Percentiles rank a stretch among this genome's conserved stretches.
These are phyloP conservation scores for Falco berigora DNA, from an alignment of 2,797 vertebrate genomes.

Conservation along the genomic window DNA sequence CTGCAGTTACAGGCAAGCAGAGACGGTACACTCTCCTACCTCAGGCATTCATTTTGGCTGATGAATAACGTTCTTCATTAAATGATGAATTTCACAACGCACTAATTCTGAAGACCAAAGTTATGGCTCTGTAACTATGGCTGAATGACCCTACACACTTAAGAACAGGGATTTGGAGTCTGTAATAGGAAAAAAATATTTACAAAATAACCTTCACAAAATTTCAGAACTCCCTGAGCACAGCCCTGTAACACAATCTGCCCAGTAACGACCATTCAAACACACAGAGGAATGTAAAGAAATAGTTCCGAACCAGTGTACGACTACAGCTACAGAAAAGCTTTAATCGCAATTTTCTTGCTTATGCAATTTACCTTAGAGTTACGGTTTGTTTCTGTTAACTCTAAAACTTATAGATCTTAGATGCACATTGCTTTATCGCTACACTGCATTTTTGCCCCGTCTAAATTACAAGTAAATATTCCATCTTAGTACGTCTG, in stretches of 20 bases:
- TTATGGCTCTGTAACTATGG: not conserved
- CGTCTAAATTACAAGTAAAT: not conserved
- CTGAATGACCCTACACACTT: not conserved
- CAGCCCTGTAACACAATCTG: not conserved
- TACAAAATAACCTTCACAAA: not conserved
- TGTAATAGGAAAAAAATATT: not conserved
- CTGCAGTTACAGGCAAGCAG: not conserved
- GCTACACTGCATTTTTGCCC: not conserved
- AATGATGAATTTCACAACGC: not conserved
- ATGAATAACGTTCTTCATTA: not conserved
- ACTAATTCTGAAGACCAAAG: not conserved
- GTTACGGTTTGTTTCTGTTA: not conserved
- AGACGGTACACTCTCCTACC: not conserved
- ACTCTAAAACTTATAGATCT: not conserved
- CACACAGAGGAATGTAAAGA: not conserved
- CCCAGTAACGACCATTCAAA: not conserved
- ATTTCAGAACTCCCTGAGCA: not conserved
- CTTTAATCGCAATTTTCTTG: not conserved
- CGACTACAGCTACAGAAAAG: not conserved
- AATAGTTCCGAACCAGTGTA: not conserved
- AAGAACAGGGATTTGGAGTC: not conserved
- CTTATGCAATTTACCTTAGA: not conserved
- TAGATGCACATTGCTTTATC: not conserved
- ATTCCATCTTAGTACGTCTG: not conserved
- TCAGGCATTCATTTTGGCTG: not conserved